These are phyloP conservation scores for Elanus axillaris DNA, from an alignment of 2,113 vertebrate species.

Conservation along the genomic window DNA sequence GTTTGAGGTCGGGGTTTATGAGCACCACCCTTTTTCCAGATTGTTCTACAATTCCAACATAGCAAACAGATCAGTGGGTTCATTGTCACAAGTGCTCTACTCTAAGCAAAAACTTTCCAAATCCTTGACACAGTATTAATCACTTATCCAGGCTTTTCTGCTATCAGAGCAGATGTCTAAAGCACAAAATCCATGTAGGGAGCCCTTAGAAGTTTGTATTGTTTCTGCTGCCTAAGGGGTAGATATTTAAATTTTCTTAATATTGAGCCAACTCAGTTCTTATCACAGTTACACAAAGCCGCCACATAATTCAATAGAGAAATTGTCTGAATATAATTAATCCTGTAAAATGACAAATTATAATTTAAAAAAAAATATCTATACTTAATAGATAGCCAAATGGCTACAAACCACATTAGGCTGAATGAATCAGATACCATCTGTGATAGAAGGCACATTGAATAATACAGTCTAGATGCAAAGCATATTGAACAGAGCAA, in stretches of 20 bases:
- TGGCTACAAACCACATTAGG: neutral
- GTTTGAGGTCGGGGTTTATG: neutral
- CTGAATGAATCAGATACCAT: neutral
- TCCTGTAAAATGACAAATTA: slow-evolving; percentile 5
- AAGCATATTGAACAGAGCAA: slow-evolving; percentile 19
- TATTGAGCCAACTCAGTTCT: neutral
- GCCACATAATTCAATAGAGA: neutral
- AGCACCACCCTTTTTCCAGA: neutral
- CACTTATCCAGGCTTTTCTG: neutral
- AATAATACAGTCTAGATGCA: neutral
- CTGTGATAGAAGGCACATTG: neutral
- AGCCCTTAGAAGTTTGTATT: slow-evolving; percentile 30
- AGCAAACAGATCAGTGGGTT: neutral
- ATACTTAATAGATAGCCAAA: neutral
- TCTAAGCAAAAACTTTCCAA: neutral
- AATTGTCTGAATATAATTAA: slow-evolving; percentile 46
- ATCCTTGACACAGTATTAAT: slow-evolving; percentile 8
- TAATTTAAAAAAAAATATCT: neutral
- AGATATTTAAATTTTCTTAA: slow-evolving; percentile 29
- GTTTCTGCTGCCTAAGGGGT: neutral
- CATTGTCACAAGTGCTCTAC: neutral
- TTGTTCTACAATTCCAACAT: neutral
- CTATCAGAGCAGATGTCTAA: slow-evolving; percentile 38
- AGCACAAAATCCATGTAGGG: neutral
- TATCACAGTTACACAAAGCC: slow-evolving; percentile 41